Base-by-base conservation (phyloP, 1,140 invertebrate genomes). In the Globodera rostochiensis region DNA sequence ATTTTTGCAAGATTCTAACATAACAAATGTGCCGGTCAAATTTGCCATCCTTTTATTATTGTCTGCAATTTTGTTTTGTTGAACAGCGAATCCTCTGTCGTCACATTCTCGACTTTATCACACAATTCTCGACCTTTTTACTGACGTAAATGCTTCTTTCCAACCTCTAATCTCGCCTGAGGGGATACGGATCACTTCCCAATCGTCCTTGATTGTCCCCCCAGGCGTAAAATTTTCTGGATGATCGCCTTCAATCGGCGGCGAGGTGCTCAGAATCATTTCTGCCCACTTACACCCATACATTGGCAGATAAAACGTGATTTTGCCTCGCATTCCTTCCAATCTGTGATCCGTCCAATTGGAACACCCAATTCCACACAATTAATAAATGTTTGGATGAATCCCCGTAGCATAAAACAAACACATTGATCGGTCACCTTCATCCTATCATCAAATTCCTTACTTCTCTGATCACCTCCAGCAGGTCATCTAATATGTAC, bases 231-330 rank as follows among this genome's bases (percentile, higher is more conserved):
- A 64, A 64, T 64, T 64, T 64, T 64, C 57, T 64, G 57, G 57
- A 64, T 64, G 57, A 64, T 64, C 57, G 57, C 57, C 19, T 64
- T 15, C 57, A 64, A 60, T 64, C 57, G 57, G 57, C 57, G 57
- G 57, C 50, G 57, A 64, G 57, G 57, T 6, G 57, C 13, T 53
- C 53, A 19, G 57, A 64, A 19, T 64, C 13, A 19, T 64, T 64
- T 64, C 57, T 64, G 57, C 6, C 19, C 57, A 64, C 57, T 64
- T 64, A 6, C 57, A 64, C 57, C 15, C 11, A 64, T 19, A 2
- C 57, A 64, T 64, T 64, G 57, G 57, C 57, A 64, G 57, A 64
- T 64, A 64, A 64, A 64, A 64, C 57, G 13, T 64, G 57, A 64
- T 64, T 64, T 19, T 15, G 57, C 13, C 57, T 64, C 57, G 57